Percentiles rank a stretch among this genome's conserved stretches.
These are phyloP conservation scores for Drosophila pallidifrons DNA, from an alignment of 1,140 invertebrate species.

Conservation along the genomic window DNA sequence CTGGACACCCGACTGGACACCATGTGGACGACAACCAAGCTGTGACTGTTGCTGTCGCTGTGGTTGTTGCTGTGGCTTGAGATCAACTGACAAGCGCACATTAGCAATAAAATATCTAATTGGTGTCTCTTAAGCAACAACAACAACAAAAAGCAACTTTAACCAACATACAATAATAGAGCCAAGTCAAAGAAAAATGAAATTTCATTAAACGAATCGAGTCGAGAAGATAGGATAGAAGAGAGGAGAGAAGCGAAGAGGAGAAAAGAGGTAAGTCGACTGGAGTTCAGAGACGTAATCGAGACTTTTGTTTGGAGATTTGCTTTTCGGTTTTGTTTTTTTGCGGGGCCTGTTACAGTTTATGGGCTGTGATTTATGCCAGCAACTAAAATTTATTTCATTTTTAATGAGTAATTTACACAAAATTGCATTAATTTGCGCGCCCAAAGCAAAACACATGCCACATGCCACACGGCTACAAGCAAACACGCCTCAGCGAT, in stretches of 20 bases:
- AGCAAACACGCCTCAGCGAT: slow-evolving; percentile 23
- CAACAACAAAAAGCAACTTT: slow-evolving; percentile 18
- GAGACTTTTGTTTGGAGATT: slow-evolving; percentile 76
- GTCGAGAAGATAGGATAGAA: neutral
- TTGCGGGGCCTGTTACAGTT: slow-evolving; percentile 62
- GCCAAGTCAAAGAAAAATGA: slow-evolving; percentile 52
- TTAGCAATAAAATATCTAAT: slow-evolving; percentile 84
- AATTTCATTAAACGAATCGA: slow-evolving; percentile 66
- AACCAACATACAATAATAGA: slow-evolving; percentile 17
- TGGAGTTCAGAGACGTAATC: slow-evolving; percentile 47
- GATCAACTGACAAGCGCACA: slow-evolving; percentile 72
- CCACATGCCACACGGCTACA: slow-evolving; percentile 53
- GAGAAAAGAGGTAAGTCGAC: neutral
- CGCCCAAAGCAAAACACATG: slow-evolving; percentile 58
- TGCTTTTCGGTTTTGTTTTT: slow-evolving; percentile 44
- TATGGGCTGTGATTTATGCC: slow-evolving; percentile 78
- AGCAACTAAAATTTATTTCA: slow-evolving; percentile 75
- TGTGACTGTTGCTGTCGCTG: too few relatives aligned
- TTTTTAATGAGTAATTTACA: slow-evolving; percentile 84
- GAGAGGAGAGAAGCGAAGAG: neutral
- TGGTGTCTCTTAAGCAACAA: slow-evolving; percentile 62
- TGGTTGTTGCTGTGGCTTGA: slow-evolving; percentile 29
- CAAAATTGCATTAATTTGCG: slow-evolving; percentile 82
- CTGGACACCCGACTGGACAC: slow-evolving; percentile 7
- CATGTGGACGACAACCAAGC: slow-evolving; percentile 19